phyloP scores from a whole-genome alignment of 2,113 vertebrate species.

The Brachionichthys hirsutus region DNA sequence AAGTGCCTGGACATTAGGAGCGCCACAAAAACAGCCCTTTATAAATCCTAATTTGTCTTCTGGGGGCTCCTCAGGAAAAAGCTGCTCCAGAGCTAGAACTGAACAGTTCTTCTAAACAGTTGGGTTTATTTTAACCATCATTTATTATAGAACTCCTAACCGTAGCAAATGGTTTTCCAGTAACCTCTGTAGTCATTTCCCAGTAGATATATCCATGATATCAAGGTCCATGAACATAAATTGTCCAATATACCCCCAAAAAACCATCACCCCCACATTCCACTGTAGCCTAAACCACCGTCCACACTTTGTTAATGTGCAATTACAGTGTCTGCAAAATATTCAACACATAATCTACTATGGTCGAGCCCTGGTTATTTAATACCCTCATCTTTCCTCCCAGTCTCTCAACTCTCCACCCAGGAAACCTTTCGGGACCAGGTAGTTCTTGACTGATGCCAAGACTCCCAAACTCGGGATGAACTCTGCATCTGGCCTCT shows the following conservation, averaged over 20 bases:
- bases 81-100: neutral
- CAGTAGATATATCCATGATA: constrained; percentile 35
- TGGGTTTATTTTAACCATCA: constrained; percentile 11
- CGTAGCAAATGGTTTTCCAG: constrained; percentile 42
- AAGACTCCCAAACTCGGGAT: constrained; percentile 42
- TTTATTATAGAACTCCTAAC: constrained; percentile 37
- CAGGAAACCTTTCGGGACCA: constrained; percentile 43
- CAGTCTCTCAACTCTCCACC: constrained; percentile 20
- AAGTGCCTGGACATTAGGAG: constrained; percentile 41
- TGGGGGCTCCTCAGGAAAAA: constrained; percentile 13
- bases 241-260: constrained; percentile 44
- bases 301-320: constrained; percentile 44
- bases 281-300: constrained; percentile 44
- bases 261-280: constrained; percentile 41
- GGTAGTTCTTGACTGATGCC: constrained; percentile 38
- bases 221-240: constrained; percentile 54
- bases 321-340: constrained; percentile 57
- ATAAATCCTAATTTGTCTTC: constrained; percentile 41
- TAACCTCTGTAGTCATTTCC: constrained; percentile 28
- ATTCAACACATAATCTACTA: constrained; percentile 62
- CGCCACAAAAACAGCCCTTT: constrained; percentile 27
- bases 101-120: constrained; percentile 15
- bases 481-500: constrained; percentile 59
- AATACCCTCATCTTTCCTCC: constrained; percentile 40
- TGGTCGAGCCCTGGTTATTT: constrained; percentile 55